phyloP scores from a whole-genome alignment of 92 coral and sea anemone genomes.

The Scolanthus callimorphus region DNA sequence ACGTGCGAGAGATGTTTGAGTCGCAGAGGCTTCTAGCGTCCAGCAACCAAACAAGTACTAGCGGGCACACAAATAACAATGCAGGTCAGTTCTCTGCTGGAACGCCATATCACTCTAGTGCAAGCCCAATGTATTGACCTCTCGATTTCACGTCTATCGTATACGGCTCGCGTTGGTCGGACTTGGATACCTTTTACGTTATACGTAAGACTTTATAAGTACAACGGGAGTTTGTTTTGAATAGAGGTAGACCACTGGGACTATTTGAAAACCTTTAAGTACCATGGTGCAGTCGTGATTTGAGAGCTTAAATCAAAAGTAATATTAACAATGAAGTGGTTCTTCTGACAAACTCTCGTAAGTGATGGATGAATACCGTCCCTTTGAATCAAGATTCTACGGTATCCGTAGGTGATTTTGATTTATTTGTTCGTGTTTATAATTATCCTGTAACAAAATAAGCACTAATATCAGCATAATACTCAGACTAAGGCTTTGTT shows the following conservation, averaged over 20 bases:
- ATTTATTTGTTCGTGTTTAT: no score
- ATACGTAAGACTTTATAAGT: not conserved
- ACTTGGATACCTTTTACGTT: not conserved
- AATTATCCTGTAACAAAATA: no score
- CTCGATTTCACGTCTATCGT: not conserved
- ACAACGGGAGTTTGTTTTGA: not conserved
- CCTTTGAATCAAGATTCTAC: no score
- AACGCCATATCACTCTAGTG: conserved; percentile 51
- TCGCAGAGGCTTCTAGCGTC: conserved; percentile 89
- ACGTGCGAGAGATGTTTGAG: conserved; percentile 99
- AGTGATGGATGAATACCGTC: no score
- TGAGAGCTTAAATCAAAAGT: not conserved
- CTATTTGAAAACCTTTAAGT: not conserved
- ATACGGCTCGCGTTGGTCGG: not conserved
- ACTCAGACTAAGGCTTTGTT: no score
- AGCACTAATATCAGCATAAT: no score
- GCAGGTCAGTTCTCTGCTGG: conserved; percentile 90
- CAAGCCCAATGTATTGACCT: conserved; percentile 34
- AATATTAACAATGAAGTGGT: no score
- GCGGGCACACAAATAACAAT: conserved; percentile 4
- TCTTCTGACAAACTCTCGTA: no score
- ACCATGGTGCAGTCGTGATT: not conserved
- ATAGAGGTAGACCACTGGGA: not conserved
- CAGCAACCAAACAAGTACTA: conserved; percentile 16
- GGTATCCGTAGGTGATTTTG: no score